Evolutionary conservation across 2,113 vertebrate genomes (phyloP).

Genomic region (Lophius piscatorius): DNA sequence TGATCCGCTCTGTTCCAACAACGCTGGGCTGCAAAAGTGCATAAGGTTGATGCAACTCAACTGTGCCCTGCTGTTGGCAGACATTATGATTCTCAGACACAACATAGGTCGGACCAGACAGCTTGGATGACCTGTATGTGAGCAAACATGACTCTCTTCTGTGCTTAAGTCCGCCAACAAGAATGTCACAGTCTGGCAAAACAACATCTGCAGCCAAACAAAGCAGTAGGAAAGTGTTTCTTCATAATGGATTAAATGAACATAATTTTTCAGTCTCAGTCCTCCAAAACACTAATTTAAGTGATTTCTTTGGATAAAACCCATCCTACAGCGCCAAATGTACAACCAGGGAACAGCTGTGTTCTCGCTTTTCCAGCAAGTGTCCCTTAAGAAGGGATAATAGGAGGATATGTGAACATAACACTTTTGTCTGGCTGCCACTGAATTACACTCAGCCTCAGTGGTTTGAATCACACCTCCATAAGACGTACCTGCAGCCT

Average conservation of each 20-base stretch:
- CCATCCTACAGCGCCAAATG: conserved; percentile 4
- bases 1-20: no score
- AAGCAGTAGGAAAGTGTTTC: conserved; percentile 4
- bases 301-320: conserved; percentile 25
- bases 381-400: conserved; percentile 1
- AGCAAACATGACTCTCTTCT: background rate
- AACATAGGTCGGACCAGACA: background rate
- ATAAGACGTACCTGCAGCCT: conserved; percentile 86
- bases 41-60: no score
- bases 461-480: no score
- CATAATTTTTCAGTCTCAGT: background rate
- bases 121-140: background rate
- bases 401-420: background rate
- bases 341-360: conserved; percentile 7
- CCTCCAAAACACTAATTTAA: conserved; percentile 11
- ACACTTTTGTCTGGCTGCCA: conserved; percentile 2
- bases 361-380: background rate
- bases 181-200: conserved; percentile 3
- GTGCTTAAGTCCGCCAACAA: conserved; percentile 1
- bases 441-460: background rate
- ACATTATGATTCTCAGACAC: background rate
- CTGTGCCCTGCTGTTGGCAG: no score
- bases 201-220: conserved; percentile 21
- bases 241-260: conserved; percentile 15
- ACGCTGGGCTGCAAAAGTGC: no score